Evolutionary conservation across 2,113 vertebrate species (phyloP), one percentile per base, ranked within the genome.

Genomic region (Paramormyrops kingsleyae): DNA sequence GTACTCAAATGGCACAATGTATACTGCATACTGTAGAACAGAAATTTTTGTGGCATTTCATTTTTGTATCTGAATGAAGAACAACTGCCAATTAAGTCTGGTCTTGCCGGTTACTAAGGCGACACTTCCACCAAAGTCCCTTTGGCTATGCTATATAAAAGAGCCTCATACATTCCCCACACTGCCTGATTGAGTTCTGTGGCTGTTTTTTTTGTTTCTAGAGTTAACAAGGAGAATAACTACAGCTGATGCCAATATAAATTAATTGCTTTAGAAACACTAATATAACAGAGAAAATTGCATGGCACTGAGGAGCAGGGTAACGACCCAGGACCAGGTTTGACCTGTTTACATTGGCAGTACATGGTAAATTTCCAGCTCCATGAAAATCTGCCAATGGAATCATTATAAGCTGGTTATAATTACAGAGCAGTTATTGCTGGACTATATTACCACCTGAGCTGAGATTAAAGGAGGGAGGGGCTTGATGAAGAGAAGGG

Each of bases 321-420:
- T 80, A 42, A 42, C 15, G 15, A 80, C 74, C 74, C 7, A 19
- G 35, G 35, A 80, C 35, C 74, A 8, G 74, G 2, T 80, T 42
- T 80, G 74, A 80, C 74, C 74, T 80, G 39, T 80, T 80, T 80
- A 80, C 74, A 80, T 42, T 80, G 74, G 74, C 74, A 42, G 35
- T 80, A 80, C 6, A 80, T 6, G 35, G 31, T 77, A 77, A 39
- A 77, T 80, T 19, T 80, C 31, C 0, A 42, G 74, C 74, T 42
- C 15, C 15, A 7, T 80, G 74, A 80, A 80, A 80, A 80, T 42
- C 35, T 7, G 74, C 74, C 74, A 42, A 17, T 80, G 35, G 74
- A 42, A 80, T 80, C 13, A 42, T 80, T 80, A 80, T 19, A 39
- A 80, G 35, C 13, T 80, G 35, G 5, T 42, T 74, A 74, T 42